Conservation (phyloP, 2,113 vertebrate species). For the Rhombomys opimus region DNA sequence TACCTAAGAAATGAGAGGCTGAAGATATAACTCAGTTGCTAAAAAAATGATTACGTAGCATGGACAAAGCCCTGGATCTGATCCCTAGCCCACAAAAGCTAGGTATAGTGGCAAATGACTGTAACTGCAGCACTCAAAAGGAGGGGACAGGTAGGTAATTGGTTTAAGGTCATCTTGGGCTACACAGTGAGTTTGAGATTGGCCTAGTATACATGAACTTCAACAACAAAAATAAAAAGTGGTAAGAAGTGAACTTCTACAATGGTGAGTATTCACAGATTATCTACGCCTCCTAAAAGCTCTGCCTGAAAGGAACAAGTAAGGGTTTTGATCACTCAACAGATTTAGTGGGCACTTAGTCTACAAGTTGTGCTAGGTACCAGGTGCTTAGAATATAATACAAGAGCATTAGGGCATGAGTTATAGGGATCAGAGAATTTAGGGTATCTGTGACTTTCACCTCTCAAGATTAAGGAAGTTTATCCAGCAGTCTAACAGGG, state of each 20-base stretch:
- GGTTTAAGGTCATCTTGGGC: not conserved
- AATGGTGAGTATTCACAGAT: not conserved
- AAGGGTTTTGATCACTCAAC: slow-evolving; percentile 41
- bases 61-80: not conserved
- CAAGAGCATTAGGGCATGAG: not conserved
- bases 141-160: not conserved
- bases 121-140: not conserved
- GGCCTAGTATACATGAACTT: not conserved
- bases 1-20: not conserved
- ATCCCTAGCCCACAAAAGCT: not conserved
- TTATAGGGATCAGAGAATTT: not conserved
- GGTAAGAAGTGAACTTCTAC: not conserved
- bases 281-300: not conserved
- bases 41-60: not conserved
- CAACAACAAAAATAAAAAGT: not conserved
- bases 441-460: not conserved
- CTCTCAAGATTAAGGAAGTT: slow-evolving; percentile 9
- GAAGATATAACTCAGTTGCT: not conserved
- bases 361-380: not conserved
- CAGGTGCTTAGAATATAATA: slow-evolving; percentile 28
- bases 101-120: not conserved
- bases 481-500: not conserved
- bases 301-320: not conserved
- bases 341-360: slow-evolving; percentile 29
- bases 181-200: not conserved